These are phyloP conservation scores for Gobionotothen gibberifrons DNA, from an alignment of 2,797 vertebrate species.

Conservation along the genomic window DNA sequence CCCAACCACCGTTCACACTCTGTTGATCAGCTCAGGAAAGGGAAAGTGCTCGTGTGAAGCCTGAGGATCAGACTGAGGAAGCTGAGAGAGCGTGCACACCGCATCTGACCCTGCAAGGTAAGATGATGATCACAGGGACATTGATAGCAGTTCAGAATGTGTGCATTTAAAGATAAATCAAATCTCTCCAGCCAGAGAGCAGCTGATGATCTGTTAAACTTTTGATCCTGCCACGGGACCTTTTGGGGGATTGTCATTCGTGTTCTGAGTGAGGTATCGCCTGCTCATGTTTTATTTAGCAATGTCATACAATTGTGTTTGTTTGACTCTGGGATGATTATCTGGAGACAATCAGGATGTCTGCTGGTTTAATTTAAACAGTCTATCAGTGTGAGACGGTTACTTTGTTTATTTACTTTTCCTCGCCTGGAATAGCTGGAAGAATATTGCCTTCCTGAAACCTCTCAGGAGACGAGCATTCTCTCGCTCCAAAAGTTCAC, in stretches of 20 bases:
- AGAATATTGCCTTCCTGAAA: constrained; percentile 21
- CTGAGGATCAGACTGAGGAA: constrained; percentile 73
- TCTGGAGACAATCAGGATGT: neutral
- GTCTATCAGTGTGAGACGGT: constrained; percentile 1
- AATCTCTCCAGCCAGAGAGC: constrained; percentile 5
- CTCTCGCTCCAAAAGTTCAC: constrained; percentile 56
- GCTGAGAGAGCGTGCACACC: constrained; percentile 43
- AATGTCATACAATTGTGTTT: neutral
- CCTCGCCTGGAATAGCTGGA: neutral
- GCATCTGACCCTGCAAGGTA: constrained; percentile 69
- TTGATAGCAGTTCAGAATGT: constrained; percentile 27
- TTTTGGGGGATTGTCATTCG: constrained; percentile 24
- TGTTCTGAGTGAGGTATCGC: neutral
- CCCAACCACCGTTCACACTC: constrained; percentile 65
- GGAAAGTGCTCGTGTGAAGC: constrained; percentile 75
- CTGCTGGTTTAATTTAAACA: constrained; percentile 3
- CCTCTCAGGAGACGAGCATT: constrained; percentile 11
- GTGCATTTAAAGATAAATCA: constrained; percentile 9
- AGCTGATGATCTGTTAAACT: constrained; percentile 54
- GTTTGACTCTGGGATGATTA: constrained; percentile 1
- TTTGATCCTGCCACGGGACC: constrained; percentile 54
- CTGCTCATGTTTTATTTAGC: constrained; percentile 45
- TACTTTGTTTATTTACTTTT: constrained; percentile 19
- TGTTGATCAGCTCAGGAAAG: constrained; percentile 74
- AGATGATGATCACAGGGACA: constrained; percentile 51